These are phyloP conservation scores for Calypte anna DNA, from an alignment of 2,113 vertebrate species.

Conservation along the genomic window DNA sequence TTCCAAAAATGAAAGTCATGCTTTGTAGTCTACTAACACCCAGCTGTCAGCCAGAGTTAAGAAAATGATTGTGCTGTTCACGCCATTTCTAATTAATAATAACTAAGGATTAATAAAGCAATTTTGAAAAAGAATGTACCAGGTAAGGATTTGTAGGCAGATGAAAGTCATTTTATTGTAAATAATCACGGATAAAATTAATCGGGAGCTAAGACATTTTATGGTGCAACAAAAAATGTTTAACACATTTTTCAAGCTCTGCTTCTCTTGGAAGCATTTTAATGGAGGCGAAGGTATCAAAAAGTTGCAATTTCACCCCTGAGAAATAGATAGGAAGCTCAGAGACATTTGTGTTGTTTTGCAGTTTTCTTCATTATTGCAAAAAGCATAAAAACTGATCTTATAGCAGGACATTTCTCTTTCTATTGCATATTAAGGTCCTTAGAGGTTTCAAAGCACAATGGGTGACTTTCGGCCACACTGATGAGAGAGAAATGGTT, in stretches of 20 bases:
- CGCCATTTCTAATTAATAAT: constrained; percentile 70
- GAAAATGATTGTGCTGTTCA: constrained; percentile 59
- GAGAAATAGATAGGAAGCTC: background rate
- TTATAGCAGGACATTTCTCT: background rate
- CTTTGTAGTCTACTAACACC: constrained; percentile 58
- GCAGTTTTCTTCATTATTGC: background rate
- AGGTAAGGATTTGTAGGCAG: constrained; percentile 69
- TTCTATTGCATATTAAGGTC: background rate
- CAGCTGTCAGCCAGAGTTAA: constrained; percentile 67
- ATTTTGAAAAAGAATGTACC: constrained; percentile 59
- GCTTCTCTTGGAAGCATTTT: constrained; percentile 17
- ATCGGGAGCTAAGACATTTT: constrained; percentile 42
- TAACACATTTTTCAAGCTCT: constrained; percentile 48
- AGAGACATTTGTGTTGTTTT: background rate
- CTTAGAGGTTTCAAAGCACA: background rate
- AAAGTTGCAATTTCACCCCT: background rate
- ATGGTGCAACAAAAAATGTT: background rate
- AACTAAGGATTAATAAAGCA: constrained; percentile 72
- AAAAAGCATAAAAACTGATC: background rate
- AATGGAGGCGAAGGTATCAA: background rate
- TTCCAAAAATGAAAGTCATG: constrained; percentile 48
- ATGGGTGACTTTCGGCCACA: rapidly evolving
- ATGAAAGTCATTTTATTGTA: constrained; percentile 61
- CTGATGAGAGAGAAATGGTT: background rate
- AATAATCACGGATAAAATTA: constrained; percentile 66